Evolutionary conservation across 2,113 vertebrate species (phyloP).

Genomic region (Urocolius indicus): DNA sequence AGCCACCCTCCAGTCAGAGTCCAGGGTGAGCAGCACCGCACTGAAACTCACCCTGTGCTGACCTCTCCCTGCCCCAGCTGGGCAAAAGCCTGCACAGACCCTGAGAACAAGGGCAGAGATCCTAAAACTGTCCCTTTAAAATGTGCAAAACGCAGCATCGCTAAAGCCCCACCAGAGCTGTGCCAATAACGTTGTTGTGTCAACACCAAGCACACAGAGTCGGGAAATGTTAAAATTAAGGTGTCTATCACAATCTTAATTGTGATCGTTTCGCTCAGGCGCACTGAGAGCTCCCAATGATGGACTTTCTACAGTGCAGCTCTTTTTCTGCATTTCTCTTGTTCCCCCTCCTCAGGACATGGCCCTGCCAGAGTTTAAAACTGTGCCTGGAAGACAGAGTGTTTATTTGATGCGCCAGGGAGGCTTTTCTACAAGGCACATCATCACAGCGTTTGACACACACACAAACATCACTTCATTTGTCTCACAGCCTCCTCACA

Average conservation of each 20-base stretch:
- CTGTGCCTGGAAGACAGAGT: not conserved
- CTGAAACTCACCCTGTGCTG: not conserved
- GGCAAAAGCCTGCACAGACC: not conserved
- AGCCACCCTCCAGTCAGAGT: not conserved
- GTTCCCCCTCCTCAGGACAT: not conserved
- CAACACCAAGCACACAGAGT: not conserved
- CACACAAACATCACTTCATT: not conserved
- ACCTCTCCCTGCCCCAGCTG: not conserved
- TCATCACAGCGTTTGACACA: not conserved
- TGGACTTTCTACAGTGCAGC: not conserved
- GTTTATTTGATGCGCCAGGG: not conserved
- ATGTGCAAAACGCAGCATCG: not conserved
- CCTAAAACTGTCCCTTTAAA: not conserved
- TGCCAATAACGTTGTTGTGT: not conserved
- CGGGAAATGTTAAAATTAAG: not conserved
- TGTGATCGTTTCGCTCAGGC: not conserved
- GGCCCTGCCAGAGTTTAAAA: not conserved
- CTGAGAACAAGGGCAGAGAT: not conserved
- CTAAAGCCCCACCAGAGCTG: not conserved
- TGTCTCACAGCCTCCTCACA: not conserved
- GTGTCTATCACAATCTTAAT: not conserved
- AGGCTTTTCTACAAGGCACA: not conserved
- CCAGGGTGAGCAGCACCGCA: rapidly evolving
- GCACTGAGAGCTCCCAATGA: not conserved
- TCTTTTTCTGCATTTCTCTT: not conserved